Evolutionary conservation across 1,140 invertebrate species (phyloP), one percentile per base, ranked within the genome.

Genomic region (Rhagoletis zephyria): DNA sequence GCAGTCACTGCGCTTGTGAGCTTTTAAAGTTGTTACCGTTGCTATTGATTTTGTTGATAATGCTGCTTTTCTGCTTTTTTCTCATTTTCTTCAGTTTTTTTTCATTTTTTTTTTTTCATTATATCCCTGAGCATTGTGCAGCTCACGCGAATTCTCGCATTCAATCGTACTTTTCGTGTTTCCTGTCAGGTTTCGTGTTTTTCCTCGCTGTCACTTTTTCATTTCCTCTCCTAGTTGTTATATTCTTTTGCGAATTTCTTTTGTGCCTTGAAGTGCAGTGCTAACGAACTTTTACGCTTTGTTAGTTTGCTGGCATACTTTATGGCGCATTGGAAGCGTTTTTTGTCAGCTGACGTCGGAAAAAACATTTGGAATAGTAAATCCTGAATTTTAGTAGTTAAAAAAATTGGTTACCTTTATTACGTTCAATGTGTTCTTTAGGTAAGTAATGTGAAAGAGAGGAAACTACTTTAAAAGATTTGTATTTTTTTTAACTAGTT

Each of bases 251-350:
- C 14, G 4, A 19, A 5, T 65, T 30, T 4, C 40, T 45, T 81
- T 81, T 56, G 74, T 59, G 45, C 10, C 74, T 16, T 59, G 74
- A n/a, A 77, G 6, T 30, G 48, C 45, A 56, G 45, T 81, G n/a
- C 48, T 51, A 81, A 81, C 48, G 48, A 81, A 81, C 74, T 81
- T 81, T 81, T 19, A 56, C n/a, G 74, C 48, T 81, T 81, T 81
- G 74, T 81, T 81, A 56, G 74, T 56, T 19, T 56, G 45, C 48
- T 81, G 74, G 48, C 48, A 81, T 81, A 81, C 74, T 81, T 81
- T 30, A 14, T 10, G 74, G 74, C 74, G 9, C 48, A 56, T 81
- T 56, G 16, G 42, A 19, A 19, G 48, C 3, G 45, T 7, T 81
- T 30, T 81, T 59, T 45, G 12, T 74, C 45, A 14, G 30, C 30